Evolutionary conservation across 2,888 invertebrate species (phyloP), one percentile per base, ranked within the genome.

Genomic region (Papilio gigon): DNA sequence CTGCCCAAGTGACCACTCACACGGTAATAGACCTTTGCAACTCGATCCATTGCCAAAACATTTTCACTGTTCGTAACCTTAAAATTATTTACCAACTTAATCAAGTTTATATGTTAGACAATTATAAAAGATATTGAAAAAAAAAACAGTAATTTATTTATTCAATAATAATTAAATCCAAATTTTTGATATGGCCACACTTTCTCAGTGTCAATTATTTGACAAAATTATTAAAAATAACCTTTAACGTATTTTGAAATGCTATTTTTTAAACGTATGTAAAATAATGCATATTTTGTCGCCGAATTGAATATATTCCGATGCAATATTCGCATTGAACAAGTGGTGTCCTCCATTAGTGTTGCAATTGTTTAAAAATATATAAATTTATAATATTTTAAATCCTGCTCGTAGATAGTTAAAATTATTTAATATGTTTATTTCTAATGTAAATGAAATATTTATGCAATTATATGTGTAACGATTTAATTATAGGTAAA

Each of bases 1-100:
- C 84, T 91, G 73, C 87, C 92, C 70, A 79, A 85, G 77, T 87
- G 86, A 87, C 77, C 71, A 66, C 56, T 68, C 70, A 56, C 70
- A 72, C 77, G 76, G 76, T 78, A 80, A 76, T 42, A 17, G 17
- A 2, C 12, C 8, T 6, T 42, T 17, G 17, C 42, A 17, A 42
- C 42, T 17, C 17, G 17, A 42, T 33, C 6, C 6, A 6, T 33
- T 33, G 33, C 33, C 6, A 33, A 33, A 9, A 33, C 6, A 35
- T 35, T 6, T 35, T 35, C 9, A 35, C 0, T 9, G 6, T 35
- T 35, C 33, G 8, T 9, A 35, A 5, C 33, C 33, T 6, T 35
- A 5, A 35, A 35, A 11, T 35, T 35, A 30, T 30, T 30, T n/a
- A n/a, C n/a, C n/a, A n/a, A n/a, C n/a, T n/a, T n/a, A n/a, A n/a